A percentile compares a stretch with the other conserved stretches of the same genome.
phyloP scores from a whole-genome alignment of 2,113 vertebrate species.

The Bettongia penicillata region DNA sequence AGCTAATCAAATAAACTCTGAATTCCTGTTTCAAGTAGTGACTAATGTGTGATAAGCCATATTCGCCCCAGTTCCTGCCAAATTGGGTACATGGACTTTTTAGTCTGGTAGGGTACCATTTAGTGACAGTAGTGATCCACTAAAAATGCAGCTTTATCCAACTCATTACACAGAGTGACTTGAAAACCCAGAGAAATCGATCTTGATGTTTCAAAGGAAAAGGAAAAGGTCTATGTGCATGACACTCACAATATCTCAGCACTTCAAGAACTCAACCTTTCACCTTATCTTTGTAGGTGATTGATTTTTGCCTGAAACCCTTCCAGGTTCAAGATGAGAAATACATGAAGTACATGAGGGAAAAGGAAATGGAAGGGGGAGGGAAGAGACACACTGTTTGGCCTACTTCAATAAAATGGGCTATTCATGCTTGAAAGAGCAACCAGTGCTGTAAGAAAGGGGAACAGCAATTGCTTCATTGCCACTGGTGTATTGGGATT shows the following conservation, averaged over 20 bases:
- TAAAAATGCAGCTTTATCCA: not conserved
- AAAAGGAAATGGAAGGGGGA: not conserved
- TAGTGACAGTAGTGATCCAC: not conserved
- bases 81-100: slow-evolving; percentile 2
- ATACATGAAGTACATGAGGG: not conserved
- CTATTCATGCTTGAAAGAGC: not conserved
- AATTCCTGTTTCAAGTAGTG: slow-evolving; percentile 2
- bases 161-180: not conserved
- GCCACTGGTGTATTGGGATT: not conserved
- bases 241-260: not conserved
- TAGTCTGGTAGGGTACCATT: not conserved
- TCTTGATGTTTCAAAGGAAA: not conserved
- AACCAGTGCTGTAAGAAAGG: not conserved
- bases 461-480: not conserved
- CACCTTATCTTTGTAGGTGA: not conserved
- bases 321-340: not conserved
- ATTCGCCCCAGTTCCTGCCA: not conserved
- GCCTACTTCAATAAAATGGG: not conserved
- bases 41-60: not conserved
- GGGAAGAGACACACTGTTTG: not conserved
- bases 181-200: not conserved
- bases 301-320: not conserved
- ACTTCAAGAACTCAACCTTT: not conserved
- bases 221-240: not conserved
- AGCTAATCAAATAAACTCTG: slow-evolving; percentile 14